phyloP scores from a whole-genome alignment of 2,888 invertebrate genomes.

The Litoditis marina region DNA sequence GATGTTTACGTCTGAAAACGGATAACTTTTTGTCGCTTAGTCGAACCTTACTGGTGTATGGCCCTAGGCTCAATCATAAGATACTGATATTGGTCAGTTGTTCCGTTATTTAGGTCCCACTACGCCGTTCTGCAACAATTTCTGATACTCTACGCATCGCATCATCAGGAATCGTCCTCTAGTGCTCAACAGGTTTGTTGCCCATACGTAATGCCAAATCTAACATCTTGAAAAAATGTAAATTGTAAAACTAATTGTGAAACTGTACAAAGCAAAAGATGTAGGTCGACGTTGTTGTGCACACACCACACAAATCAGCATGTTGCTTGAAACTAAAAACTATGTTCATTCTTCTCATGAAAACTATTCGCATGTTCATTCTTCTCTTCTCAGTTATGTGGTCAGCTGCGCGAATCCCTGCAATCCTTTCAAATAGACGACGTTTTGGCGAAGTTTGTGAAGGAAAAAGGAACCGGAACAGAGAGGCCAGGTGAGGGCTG shows the following conservation, averaged over 20 bases:
- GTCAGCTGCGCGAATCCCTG: slow-evolving; percentile 86
- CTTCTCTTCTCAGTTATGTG: slow-evolving; percentile 72
- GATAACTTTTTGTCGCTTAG: too few species aligned
- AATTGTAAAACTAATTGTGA: too few species aligned
- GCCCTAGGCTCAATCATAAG: too few species aligned
- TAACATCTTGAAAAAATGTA: too few species aligned
- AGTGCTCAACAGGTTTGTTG: slow-evolving; percentile 44
- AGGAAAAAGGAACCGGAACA: slow-evolving; percentile 85
- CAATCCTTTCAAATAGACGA: slow-evolving; percentile 87
- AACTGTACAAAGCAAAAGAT: too few species aligned
- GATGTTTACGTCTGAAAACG: too few species aligned
- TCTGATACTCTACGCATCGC: slow-evolving; percentile 36
- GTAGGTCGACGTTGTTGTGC: too few species aligned
- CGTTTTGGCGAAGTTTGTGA: slow-evolving; percentile 83
- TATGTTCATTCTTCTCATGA: too few species aligned
- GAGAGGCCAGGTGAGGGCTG: slow-evolving; percentile 79
- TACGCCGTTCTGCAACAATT: slow-evolving; percentile 37
- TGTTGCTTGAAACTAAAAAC: neutral
- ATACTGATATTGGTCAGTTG: too few species aligned
- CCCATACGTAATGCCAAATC: too few species aligned
- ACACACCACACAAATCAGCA: too few species aligned
- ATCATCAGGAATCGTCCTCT: slow-evolving; percentile 46
- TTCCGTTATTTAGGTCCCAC: slow-evolving; percentile 14
- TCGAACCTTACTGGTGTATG: too few species aligned
- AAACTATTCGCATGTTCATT: neutral